Evolutionary conservation across 2,888 invertebrate species (phyloP).

Genomic region (Pachydiplax longipennis): DNA sequence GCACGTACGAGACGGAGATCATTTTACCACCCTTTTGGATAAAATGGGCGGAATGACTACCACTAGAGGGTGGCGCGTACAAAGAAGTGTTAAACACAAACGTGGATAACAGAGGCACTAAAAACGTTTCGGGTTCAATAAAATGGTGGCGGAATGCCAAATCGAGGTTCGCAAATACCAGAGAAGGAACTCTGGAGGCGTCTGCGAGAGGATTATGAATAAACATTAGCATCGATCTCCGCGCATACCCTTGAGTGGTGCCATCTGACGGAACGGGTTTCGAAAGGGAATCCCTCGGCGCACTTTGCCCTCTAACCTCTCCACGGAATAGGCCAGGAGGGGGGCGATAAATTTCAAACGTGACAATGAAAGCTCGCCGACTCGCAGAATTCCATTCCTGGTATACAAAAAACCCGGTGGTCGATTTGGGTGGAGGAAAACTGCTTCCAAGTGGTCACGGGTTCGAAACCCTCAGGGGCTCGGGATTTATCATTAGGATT

Average conservation of each 20-base stretch:
- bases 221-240: neutral
- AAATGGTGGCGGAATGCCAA: neutral
- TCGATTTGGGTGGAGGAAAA: too few species aligned
- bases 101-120: neutral
- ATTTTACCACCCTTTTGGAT: too few species aligned
- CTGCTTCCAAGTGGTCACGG: too few species aligned
- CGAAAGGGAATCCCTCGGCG: neutral
- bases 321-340: neutral
- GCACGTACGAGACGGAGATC: too few species aligned
- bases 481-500: too few species aligned
- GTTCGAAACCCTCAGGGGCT: too few species aligned
- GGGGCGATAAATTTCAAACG: neutral
- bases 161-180: neutral
- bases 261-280: neutral
- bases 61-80: neutral
- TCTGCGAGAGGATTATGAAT: neutral
- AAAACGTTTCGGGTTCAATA: neutral
- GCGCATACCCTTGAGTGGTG: neutral
- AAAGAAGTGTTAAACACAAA: neutral
- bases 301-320: neutral
- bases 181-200: neutral
- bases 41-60: too few species aligned
- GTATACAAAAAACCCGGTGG: too few species aligned
- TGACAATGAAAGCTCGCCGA: neutral
- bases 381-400: neutral